Conservation (phyloP, 1,140 invertebrate species). For the Drosophila insularis region DNA sequence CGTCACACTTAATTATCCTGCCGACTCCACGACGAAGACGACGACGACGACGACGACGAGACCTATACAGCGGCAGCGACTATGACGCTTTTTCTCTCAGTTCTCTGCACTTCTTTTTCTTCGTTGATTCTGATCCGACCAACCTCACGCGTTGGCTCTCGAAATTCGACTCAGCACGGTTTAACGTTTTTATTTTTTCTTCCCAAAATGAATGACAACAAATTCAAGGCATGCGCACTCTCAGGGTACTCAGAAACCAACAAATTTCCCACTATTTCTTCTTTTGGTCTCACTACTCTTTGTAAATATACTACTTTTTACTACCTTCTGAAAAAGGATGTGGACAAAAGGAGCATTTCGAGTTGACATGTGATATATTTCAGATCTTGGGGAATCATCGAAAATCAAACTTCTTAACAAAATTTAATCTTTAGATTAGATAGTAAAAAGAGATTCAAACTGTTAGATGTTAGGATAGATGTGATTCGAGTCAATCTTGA, state of each 20-base stretch:
- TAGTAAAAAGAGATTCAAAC: too few species aligned
- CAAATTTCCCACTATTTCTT: conserved; percentile 30
- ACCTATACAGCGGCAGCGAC: too few species aligned
- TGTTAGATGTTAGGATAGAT: too few species aligned
- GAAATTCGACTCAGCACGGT: conserved; percentile 39
- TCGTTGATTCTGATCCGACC: conserved; percentile 1
- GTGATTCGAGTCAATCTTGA: too few species aligned
- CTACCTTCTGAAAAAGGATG: too few species aligned
- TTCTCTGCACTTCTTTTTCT: not conserved
- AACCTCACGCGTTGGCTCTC: conserved; percentile 58
- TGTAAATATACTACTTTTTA: too few species aligned
- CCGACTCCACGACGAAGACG: conserved; percentile 27
- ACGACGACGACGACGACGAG: not conserved
- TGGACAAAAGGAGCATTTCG: too few species aligned
- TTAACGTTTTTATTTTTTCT: not conserved
- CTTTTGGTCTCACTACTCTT: conserved; percentile 18
- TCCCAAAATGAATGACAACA: not conserved
- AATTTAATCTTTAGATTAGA: too few species aligned
- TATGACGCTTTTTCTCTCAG: not conserved
- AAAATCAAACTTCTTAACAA: too few species aligned
- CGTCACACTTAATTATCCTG: conserved; percentile 78
- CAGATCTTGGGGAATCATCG: too few species aligned
- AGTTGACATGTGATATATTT: too few species aligned
- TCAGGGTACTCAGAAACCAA: conserved; percentile 17
- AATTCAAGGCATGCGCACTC: conserved; percentile 19